A percentile compares a stretch with the other conserved stretches of the same genome.
Evolutionary conservation across 2,797 vertebrate species (phyloP).

Genomic region (Ctenopoma kingsleyae): DNA sequence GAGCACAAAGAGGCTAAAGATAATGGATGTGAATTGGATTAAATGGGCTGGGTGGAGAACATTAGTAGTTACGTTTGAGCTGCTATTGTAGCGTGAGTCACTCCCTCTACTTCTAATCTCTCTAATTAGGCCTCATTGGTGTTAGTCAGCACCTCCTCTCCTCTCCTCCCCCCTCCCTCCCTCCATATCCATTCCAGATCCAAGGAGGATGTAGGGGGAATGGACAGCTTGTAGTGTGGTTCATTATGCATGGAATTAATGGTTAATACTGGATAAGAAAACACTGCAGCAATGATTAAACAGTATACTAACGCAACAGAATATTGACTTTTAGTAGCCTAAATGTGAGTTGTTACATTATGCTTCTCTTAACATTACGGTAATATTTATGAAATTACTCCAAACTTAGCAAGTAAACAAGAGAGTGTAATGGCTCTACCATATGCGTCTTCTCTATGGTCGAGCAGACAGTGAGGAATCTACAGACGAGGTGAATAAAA

Average conservation of each 20-base stretch:
- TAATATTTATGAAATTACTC: slow-evolving; percentile 23
- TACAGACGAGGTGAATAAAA: not conserved
- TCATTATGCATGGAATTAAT: slow-evolving; percentile 10
- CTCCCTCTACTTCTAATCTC: slow-evolving; percentile 78
- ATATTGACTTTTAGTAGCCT: no score
- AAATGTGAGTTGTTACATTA: not conserved
- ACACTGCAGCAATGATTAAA: no score
- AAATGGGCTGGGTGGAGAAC: slow-evolving; percentile 78
- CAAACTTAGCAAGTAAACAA: not conserved
- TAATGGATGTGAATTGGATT: slow-evolving; percentile 80
- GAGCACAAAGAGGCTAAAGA: slow-evolving; percentile 64
- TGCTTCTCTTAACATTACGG: slow-evolving; percentile 3
- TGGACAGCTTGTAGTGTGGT: slow-evolving; percentile 4
- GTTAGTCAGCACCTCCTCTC: slow-evolving; percentile 51
- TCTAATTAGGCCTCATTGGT: slow-evolving; percentile 80
- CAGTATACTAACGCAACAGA: no score
- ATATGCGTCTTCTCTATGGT: not conserved
- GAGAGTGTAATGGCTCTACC: slow-evolving; percentile 3
- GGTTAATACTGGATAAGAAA: slow-evolving; percentile 1
- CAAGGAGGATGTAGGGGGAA: slow-evolving; percentile 26
- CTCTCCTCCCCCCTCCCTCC: not conserved
- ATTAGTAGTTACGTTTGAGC: slow-evolving; percentile 82
- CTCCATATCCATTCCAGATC: slow-evolving; percentile 39
- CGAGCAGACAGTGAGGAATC: no score
- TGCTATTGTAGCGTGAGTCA: slow-evolving; percentile 76